Base-by-base conservation (phyloP, 2,797 vertebrate genomes). In the Chromobotia macracanthus region DNA sequence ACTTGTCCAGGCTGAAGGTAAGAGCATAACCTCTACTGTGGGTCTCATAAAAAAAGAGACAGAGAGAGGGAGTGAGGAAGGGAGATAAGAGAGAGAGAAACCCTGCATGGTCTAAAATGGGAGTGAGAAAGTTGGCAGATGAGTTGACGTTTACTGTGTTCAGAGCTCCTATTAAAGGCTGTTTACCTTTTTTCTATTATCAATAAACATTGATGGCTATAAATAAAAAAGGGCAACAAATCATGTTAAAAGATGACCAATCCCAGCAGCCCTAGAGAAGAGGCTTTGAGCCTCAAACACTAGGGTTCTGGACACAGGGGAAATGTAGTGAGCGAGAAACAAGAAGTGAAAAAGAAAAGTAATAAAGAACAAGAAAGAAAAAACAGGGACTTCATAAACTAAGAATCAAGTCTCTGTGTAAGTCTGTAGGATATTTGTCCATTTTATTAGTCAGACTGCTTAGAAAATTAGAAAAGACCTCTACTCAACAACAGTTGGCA, bases 181-280 rank as follows among this genome's bases (percentile, higher is more conserved):
- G 61, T 82, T 68, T 51, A 82, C 83, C 72, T 10, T 86, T 74
- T 89, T 84, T 89, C 87, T 85, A 86, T 87, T 72, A 83, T 84
- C 72, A 83, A 28, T 80, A 86, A 88, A 89, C 35, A 80, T 13
- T 68, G 19, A 72, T 80, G 58, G 56, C 83, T 90, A 87, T 87
- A 88, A 88, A 91, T 86, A 89, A 81, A 56, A n/a, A 73, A 74
- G 21, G 31, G 6, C 31, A n/a, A 18, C 75, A 80, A 56, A 65
- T 35, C 31, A 35, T 35, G 6, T 44, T 16, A 55, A 69, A 53
- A 25, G 64, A 51, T 55, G 48, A 66, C 53, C 9, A 9, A 53
- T 64, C 64, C 73, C 80, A 58, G 19, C 21, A 66, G 74, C 80
- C 72, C 61, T 64, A 63, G 60, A 82, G n/a, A 31, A 56, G 31